Evolutionary conservation across 1,140 invertebrate species (phyloP), one percentile per base, ranked within the genome.

Genomic region (Neodiprion virginianus): DNA sequence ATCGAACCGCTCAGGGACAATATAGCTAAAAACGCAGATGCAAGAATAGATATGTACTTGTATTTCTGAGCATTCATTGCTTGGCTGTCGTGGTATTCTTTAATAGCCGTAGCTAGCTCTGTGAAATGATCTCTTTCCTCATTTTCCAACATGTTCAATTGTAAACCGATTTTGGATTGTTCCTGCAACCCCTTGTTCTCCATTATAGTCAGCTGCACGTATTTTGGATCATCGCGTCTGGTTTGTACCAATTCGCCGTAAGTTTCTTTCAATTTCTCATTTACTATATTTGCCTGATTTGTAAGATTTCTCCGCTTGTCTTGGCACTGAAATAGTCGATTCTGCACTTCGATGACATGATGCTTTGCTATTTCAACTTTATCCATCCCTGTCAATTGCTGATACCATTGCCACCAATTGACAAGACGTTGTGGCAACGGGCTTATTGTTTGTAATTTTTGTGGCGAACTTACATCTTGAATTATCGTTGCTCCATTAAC

Each of bases 11-110:
- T 74, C 11, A 88, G 73, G 8, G 87, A 88, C 72, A 85, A 0
- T 61, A 89, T 75, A 5, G 83, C 84, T 21, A 87, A 72, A 14
- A 79, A n/a, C 8, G 83, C 78, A 4, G 88, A 88, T 0, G 83
- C 84, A 12, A 88, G 17, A 49, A 89, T 84, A 7, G 87, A 88
- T 23, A 89, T 23, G 77, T 88, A 88, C 67, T 87, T 88, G 48
- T 85, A 86, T 72, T 86, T 88, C 69, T 87, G 85, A 1, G 83
- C 82, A 75, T 85, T 85, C 71, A 86, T 81, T 28, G 80, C 78
- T 78, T 89, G 87, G 11, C 75, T 80, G 72, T 88, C 86, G n/a
- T 89, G 88, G 76, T 89, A 88, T 67, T 89, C 87, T 73, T 88
- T 89, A 8, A 87, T 87, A 5, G 85, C 85, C 7, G 86, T 89